Evolutionary conservation across 2,113 vertebrate species (phyloP), one percentile per base, ranked within the genome.

Genomic region (Xenopus borealis): DNA sequence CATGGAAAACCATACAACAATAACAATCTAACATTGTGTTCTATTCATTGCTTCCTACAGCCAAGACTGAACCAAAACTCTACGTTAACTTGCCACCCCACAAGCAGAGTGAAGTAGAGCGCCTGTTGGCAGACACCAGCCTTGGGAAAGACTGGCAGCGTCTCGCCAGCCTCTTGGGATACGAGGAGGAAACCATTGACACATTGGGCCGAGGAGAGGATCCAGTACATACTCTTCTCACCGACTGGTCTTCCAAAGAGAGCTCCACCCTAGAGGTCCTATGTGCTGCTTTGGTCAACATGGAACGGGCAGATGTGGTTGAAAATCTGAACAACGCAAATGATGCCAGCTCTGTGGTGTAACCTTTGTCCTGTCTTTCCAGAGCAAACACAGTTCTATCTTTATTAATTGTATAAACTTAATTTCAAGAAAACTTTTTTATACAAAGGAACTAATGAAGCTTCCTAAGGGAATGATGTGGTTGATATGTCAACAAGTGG

Each of bases 61-160:
- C 82, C 66, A 91, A 88, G 63, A 70, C 82, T 10, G 93, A 95
- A 79, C 84, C 66, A 0, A 86, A 75, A 4, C 88, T 93, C 1
- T 92, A 94, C 79, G 20, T 88, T 57, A 88, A 88, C 65, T 75
- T 93, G 8, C 80, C 92, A 0, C 82, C 80, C 7, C 86, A 90
- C 79, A 88, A 88, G 55, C 90, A 86, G 83, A 91, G 98, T 53
- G 94, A 95, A 80, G 89, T 93, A 63, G 92, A 95, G 84, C 83
- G 57, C 66, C 89, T 97, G 55, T 83, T 96, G 82, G 92, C 92
- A 53, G 83, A 1, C 11, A 70, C 20, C 1, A 83, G 50, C 0
- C 80, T 70, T 0, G 83, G 86, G 0, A 82, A 84, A 1, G 91
- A 91, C 40, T 96, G 95, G 95, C 89, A 86, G 79, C 84, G 85